Conservation (phyloP, 2,888 invertebrate species). For the Cyclophora punctaria region DNA sequence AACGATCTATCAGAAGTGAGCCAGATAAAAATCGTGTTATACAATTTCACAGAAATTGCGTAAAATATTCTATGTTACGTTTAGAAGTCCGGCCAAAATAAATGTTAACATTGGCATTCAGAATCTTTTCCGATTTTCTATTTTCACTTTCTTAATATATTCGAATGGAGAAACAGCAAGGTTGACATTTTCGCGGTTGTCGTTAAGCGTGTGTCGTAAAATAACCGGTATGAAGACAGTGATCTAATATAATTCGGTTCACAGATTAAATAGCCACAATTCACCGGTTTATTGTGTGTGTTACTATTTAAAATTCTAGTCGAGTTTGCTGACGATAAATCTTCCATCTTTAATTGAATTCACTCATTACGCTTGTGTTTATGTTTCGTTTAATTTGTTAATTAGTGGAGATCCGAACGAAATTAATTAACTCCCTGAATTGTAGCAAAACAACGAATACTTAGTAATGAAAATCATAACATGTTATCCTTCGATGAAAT, state of each 20-base stretch:
- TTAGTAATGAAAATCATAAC: too few relatives aligned
- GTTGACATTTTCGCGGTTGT: constrained; percentile 47
- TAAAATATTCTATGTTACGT: neutral
- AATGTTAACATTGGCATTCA: constrained; percentile 67
- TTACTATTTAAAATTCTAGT: constrained; percentile 3
- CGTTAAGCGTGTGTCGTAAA: constrained; percentile 32
- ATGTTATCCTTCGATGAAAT: too few relatives aligned
- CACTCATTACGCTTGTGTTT: too few relatives aligned
- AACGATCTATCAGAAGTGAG: constrained; percentile 15
- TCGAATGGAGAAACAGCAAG: constrained; percentile 41
- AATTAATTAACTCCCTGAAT: too few relatives aligned
- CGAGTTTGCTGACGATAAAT: neutral
- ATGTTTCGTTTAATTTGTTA: too few relatives aligned
- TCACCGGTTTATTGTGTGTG: constrained; percentile 6
- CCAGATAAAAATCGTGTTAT: constrained; percentile 16
- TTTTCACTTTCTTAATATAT: constrained; percentile 58
- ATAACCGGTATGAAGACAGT: constrained; percentile 20
- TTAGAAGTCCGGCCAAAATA: constrained; percentile 43
- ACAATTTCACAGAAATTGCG: constrained; percentile 11
- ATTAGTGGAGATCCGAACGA: too few relatives aligned
- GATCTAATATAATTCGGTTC: constrained; percentile 5
- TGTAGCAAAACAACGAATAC: too few relatives aligned
- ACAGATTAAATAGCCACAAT: constrained; percentile 3
- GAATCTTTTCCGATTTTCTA: constrained; percentile 58
- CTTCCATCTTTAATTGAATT: too few relatives aligned